These are phyloP conservation scores for Leptopilina syphax DNA, from an alignment of 2,888 invertebrate species.

Conservation along the genomic window DNA sequence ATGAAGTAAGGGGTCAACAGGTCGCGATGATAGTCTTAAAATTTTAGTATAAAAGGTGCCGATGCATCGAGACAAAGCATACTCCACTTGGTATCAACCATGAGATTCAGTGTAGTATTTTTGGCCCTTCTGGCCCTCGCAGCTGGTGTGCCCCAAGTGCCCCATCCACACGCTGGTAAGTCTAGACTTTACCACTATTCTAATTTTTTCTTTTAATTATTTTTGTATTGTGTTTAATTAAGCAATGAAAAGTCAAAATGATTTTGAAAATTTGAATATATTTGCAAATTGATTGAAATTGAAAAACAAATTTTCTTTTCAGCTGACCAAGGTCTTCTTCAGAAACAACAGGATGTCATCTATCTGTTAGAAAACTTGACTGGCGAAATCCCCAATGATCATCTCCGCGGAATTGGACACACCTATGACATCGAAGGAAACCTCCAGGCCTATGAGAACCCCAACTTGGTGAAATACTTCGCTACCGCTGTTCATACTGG, in stretches of 20 bases:
- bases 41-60: conserved; percentile 72
- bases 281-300: too few species aligned
- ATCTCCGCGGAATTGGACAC: conserved; percentile 79
- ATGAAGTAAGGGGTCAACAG: conserved; percentile 62
- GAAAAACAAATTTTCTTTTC: conserved; percentile 41
- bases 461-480: conserved; percentile 78
- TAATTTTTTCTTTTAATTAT: background rate
- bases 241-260: background rate
- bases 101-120: conserved; percentile 71
- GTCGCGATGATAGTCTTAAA: conserved; percentile 70
- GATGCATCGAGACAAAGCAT: conserved; percentile 56
- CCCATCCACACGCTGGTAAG: conserved; percentile 72
- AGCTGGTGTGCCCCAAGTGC: conserved; percentile 61
- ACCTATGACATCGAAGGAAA: conserved; percentile 81
- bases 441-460: conserved; percentile 79
- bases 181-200: conserved; percentile 20
- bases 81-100: conserved; percentile 69
- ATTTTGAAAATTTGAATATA: too few species aligned
- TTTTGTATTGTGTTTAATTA: background rate
- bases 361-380: conserved; percentile 81
- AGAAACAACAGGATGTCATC: conserved; percentile 80
- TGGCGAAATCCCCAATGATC: conserved; percentile 80
- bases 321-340: conserved; percentile 80
- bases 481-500: conserved; percentile 79
- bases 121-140: conserved; percentile 71